Percentiles rank a stretch among this genome's conserved stretches.
phyloP scores from a whole-genome alignment of 2,888 invertebrate genomes.

The Crematogaster levior region DNA sequence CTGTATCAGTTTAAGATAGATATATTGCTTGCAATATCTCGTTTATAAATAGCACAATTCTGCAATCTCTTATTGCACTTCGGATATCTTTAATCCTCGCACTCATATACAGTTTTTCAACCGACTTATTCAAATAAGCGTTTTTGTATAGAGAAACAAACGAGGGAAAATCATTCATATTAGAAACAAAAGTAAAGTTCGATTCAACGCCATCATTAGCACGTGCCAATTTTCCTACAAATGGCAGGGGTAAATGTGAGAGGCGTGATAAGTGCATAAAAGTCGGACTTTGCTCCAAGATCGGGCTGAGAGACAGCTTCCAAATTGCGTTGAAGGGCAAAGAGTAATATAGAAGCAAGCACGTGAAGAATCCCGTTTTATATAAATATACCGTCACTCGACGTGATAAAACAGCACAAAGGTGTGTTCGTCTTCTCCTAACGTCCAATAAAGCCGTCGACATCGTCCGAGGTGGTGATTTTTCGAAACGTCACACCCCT shows the following conservation, averaged over 20 bases:
- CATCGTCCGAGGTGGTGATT: slow-evolving; percentile 15
- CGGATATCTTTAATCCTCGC: not conserved
- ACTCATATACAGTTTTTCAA: not conserved
- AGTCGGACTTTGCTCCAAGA: not conserved
- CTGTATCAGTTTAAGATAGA: not conserved
- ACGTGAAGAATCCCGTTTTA: slow-evolving; percentile 21
- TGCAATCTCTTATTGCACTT: not conserved
- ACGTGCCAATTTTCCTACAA: not conserved
- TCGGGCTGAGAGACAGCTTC: slow-evolving; percentile 13
- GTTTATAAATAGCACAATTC: not conserved
- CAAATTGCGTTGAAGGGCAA: slow-evolving; percentile 36
- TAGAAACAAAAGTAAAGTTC: not conserved
- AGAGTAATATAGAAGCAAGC: not conserved
- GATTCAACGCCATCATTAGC: not conserved
- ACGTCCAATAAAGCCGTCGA: slow-evolving; percentile 31
- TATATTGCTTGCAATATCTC: not conserved
- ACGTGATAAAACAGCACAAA: slow-evolving; percentile 40
- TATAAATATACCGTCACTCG: slow-evolving; percentile 40
- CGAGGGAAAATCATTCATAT: not conserved
- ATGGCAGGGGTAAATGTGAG: not conserved
- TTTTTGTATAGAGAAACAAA: not conserved
- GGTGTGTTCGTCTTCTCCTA: not conserved
- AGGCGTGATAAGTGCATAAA: slow-evolving; percentile 18
- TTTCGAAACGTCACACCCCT: not conserved
- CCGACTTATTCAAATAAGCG: not conserved